Percentiles rank a stretch among this genome's conserved stretches.
phyloP scores from a whole-genome alignment of 2,888 invertebrate genomes.

The Phania funesta region DNA sequence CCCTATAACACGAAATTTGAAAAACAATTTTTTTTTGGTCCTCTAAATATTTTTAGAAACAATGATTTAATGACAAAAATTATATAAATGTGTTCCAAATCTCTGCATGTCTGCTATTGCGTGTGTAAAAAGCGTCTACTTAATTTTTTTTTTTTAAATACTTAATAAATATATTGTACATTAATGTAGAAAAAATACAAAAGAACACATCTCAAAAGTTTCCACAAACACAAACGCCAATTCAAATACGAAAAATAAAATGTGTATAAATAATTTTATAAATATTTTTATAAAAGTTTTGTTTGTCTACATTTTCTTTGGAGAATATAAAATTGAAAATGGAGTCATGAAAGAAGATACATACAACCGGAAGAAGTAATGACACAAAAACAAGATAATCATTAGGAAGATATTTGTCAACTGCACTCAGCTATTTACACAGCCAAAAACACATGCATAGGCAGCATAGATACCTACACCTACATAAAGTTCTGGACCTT shows the following conservation, averaged over 20 bases:
- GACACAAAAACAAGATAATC: slow-evolving; percentile 61
- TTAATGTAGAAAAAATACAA: slow-evolving; percentile 9
- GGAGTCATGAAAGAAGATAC: slow-evolving; percentile 5
- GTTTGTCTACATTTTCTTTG: slow-evolving; percentile 1
- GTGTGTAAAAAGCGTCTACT: slow-evolving; percentile 33
- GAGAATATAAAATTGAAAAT: slow-evolving; percentile 9
- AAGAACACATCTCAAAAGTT: slow-evolving; percentile 22
- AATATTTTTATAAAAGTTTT: slow-evolving; percentile 45
- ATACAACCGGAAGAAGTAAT: slow-evolving; percentile 59
- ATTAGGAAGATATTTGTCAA: slow-evolving; percentile 65
- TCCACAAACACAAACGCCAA: background rate
- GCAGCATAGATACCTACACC: background rate
- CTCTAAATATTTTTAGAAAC: slow-evolving; percentile 24
- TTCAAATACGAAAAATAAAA: background rate
- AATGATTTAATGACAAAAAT: slow-evolving; percentile 28
- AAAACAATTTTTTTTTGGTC: background rate
- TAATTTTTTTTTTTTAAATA: slow-evolving; percentile 62
- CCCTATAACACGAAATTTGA: background rate
- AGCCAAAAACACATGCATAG: slow-evolving; percentile 11
- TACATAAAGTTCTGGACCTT: slow-evolving; percentile 2
- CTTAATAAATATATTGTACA: slow-evolving; percentile 56
- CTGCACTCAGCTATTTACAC: slow-evolving; percentile 40
- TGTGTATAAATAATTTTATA: slow-evolving; percentile 8
- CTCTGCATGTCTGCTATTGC: background rate
- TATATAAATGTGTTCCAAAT: slow-evolving; percentile 25